Percentiles rank a stretch among this genome's conserved stretches.
Conservation (phyloP, 2,888 invertebrate genomes). For the Acrocyrtus sp. region DNA sequence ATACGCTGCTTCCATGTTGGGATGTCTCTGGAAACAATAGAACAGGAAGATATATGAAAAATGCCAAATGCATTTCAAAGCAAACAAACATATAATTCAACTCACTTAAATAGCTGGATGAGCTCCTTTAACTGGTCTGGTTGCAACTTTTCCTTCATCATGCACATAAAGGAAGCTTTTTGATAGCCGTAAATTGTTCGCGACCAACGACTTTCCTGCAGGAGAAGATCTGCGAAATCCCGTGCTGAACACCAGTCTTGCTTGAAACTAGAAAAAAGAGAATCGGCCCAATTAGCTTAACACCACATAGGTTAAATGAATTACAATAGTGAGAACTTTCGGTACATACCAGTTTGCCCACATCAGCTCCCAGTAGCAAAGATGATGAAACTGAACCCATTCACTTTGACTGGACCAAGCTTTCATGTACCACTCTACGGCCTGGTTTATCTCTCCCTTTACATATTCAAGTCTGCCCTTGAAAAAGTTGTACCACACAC, state of each 20-base stretch:
- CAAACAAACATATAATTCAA: too few relatives aligned
- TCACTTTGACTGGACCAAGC: conserved; percentile 84
- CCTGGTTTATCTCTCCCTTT: conserved; percentile 78
- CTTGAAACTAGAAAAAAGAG: conserved; percentile 74
- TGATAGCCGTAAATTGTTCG: conserved; percentile 91
- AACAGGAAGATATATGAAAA: too few relatives aligned
- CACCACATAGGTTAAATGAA: neutral
- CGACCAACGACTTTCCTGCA: conserved; percentile 90
- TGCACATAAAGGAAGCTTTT: conserved; percentile 83
- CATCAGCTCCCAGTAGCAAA: conserved; percentile 94
- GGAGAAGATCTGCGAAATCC: conserved; percentile 76
- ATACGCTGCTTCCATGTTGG: conserved; percentile 87
- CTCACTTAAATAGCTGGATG: conserved; percentile 76
- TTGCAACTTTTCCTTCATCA: conserved; percentile 72
- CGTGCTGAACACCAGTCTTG: conserved; percentile 83
- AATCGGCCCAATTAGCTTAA: conserved; percentile 59
- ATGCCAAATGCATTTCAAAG: too few relatives aligned
- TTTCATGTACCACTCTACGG: conserved; percentile 79
- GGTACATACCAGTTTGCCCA: conserved; percentile 86
- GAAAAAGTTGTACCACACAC: conserved; percentile 93
- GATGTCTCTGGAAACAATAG: conserved; percentile 72
- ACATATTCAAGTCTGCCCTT: conserved; percentile 87
- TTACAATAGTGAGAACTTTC: too few relatives aligned
- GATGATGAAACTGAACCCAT: conserved; percentile 92
- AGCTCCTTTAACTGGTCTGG: conserved; percentile 71